These are phyloP conservation scores for Sepioteuthis lessoniana DNA, from an alignment of 2,888 invertebrate species.

Conservation along the genomic window DNA sequence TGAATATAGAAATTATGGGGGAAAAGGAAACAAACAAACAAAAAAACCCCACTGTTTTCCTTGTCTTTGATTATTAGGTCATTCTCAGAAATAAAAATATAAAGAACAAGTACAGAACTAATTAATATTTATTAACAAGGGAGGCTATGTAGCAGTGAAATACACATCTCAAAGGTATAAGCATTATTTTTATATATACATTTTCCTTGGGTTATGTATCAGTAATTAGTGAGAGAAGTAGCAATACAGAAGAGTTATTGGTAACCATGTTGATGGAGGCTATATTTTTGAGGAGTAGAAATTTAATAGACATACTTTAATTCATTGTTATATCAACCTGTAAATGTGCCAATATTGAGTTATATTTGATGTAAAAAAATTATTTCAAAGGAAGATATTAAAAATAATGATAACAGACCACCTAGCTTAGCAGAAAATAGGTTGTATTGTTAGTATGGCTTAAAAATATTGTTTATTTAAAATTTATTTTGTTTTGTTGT, in stretches of 20 bases:
- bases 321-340: neutral
- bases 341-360: neutral
- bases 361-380: neutral
- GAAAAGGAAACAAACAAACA: neutral
- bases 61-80: neutral
- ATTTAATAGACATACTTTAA: neutral
- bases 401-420: neutral
- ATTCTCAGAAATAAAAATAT: neutral
- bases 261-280: neutral
- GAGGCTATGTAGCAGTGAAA: neutral
- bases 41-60: neutral
- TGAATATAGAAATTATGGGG: neutral
- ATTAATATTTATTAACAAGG: constrained; percentile 33
- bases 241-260: neutral
- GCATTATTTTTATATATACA: neutral
- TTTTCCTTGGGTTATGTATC: neutral
- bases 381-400: neutral
- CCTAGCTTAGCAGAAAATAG: neutral
- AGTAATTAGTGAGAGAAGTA: neutral
- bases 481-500: neutral
- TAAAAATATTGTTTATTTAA: neutral
- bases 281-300: neutral
- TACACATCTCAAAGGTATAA: too few species aligned
- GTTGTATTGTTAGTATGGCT: neutral
- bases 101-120: neutral